A percentile compares a stretch with the other conserved stretches of the same genome.
phyloP scores from a whole-genome alignment of 1,140 invertebrate species.

The Maconellicoccus hirsutus region DNA sequence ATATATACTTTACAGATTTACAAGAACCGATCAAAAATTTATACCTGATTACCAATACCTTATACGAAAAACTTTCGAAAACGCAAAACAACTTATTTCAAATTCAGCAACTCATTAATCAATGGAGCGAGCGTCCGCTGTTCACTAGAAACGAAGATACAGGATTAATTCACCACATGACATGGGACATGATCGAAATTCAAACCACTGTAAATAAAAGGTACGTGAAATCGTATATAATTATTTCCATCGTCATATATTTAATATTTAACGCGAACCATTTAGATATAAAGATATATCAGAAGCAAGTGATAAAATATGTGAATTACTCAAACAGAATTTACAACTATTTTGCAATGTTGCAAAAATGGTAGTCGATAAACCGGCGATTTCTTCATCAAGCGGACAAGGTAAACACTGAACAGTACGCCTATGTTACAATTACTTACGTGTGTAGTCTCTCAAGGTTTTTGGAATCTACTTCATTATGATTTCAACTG shows the following conservation, averaged over 20 bases:
- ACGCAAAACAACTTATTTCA: constrained; percentile 4
- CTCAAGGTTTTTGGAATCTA: no score
- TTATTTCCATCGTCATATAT: not conserved
- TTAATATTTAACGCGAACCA: not conserved
- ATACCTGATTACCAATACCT: constrained; percentile 13
- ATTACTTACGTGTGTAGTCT: no score
- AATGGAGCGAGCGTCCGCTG: constrained; percentile 20
- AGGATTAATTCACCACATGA: not conserved
- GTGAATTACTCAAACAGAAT: constrained; percentile 49
- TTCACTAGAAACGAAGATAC: constrained; percentile 16
- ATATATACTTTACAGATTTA: not conserved
- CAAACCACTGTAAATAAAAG: not conserved
- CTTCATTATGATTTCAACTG: no score
- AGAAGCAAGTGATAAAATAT: constrained; percentile 42
- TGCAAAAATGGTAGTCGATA: constrained; percentile 32
- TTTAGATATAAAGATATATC: constrained; percentile 44
- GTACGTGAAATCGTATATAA: no score
- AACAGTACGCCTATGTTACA: no score
- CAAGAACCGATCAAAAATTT: constrained; percentile 20
- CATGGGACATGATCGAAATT: not conserved
- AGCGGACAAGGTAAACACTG: no score
- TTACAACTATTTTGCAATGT: constrained; percentile 46
- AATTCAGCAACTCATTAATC: constrained; percentile 19
- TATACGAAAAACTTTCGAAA: constrained; percentile 19
- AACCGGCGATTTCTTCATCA: no score